These are phyloP conservation scores for Agapetus fuscipes DNA, from an alignment of 2,888 invertebrate genomes.

Conservation along the genomic window DNA sequence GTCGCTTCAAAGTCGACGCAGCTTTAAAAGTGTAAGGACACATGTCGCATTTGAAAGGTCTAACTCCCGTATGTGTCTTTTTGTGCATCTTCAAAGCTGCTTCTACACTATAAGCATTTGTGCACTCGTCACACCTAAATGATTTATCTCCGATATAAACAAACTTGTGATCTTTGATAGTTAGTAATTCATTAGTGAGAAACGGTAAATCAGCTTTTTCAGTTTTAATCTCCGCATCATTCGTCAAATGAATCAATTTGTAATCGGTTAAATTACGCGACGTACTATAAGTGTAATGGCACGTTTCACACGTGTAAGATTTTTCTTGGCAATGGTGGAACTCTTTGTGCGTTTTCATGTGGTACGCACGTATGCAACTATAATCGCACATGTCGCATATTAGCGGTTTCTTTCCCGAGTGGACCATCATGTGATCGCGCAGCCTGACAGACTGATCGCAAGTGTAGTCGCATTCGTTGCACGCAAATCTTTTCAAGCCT, in stretches of 20 bases:
- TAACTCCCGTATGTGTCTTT: not conserved
- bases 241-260: not conserved
- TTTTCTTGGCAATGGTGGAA: not conserved
- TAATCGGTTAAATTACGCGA: not conserved
- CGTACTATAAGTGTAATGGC: not conserved
- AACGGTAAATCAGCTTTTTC: not conserved
- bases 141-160: not conserved
- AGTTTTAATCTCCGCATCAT: not conserved
- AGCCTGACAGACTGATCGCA: not conserved
- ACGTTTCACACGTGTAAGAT: not conserved
- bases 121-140: not conserved
- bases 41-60: not conserved
- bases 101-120: not conserved
- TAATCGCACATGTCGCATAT: not conserved
- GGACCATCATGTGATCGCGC: not conserved
- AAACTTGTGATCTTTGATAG: not conserved
- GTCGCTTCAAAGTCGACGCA: not conserved
- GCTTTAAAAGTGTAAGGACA: not conserved
- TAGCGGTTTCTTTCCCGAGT: not conserved
- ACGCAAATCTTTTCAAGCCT: not conserved
- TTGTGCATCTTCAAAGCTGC: not conserved
- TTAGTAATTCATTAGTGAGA: not conserved
- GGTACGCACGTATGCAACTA: not conserved
- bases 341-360: not conserved
- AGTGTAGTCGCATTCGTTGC: not conserved